These are phyloP conservation scores for Gymnorhina tibicen DNA, from an alignment of 2,113 vertebrate species.

Conservation along the genomic window DNA sequence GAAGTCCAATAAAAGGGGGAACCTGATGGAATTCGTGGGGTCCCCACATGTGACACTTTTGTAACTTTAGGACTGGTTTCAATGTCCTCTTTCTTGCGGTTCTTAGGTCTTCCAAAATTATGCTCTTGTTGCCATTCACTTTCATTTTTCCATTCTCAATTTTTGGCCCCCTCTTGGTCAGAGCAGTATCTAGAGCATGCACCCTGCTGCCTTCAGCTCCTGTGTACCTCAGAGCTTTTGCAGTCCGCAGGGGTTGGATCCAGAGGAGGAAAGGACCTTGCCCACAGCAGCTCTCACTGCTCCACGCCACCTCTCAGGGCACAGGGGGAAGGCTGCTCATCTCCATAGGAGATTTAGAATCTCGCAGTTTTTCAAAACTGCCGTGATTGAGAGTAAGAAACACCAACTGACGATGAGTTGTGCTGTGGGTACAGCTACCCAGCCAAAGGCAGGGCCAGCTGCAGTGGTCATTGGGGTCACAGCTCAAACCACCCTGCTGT, in stretches of 20 bases:
- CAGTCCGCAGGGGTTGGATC: background rate
- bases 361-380: background rate
- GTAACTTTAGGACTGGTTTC: background rate
- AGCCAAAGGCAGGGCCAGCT: background rate
- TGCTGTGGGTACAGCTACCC: background rate
- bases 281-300: background rate
- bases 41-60: background rate
- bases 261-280: background rate
- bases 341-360: background rate
- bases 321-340: accelerated
- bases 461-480: background rate
- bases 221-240: background rate
- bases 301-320: accelerated
- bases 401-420: background rate
- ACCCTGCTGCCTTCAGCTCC: background rate
- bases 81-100: background rate
- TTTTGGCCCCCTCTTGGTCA: background rate
- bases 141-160: background rate
- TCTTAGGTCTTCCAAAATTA: background rate
- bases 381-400: background rate
- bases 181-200: background rate
- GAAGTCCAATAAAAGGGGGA: background rate
- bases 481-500: background rate
- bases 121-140: background rate
- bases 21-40: background rate